Conservation (phyloP, 2,797 vertebrate genomes). For the Coendou prehensilis region DNA sequence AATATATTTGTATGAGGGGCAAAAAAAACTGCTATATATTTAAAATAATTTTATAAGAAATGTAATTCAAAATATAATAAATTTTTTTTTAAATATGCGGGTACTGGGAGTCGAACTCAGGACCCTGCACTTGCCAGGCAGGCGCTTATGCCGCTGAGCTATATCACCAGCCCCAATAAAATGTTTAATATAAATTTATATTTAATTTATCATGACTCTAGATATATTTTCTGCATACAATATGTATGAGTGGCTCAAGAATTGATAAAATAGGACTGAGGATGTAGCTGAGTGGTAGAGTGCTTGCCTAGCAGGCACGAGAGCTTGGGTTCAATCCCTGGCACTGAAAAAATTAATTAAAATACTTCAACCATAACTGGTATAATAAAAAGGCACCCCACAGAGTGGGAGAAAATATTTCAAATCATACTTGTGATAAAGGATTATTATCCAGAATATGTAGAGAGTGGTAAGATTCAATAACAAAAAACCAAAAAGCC, state of each 20-base stretch:
- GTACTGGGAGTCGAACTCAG: too few species aligned
- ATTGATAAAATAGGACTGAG: neutral
- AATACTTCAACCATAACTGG: neutral
- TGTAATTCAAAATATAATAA: conserved; percentile 3
- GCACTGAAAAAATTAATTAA: neutral
- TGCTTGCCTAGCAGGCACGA: neutral
- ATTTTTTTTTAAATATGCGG: too few species aligned
- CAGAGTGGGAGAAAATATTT: neutral
- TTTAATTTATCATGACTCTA: neutral
- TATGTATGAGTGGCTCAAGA: neutral
- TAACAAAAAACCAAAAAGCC: neutral
- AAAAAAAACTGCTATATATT: neutral
- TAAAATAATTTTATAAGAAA: neutral
- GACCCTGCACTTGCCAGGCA: too few species aligned
- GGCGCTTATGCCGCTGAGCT: too few species aligned
- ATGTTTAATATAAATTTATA: neutral
- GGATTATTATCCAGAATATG: neutral
- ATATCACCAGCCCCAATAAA: too few species aligned
- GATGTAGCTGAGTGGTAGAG: neutral
- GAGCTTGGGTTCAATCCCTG: neutral
- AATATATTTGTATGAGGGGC: neutral
- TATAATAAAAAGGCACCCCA: neutral
- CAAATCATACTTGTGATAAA: neutral
- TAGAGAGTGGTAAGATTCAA: neutral
- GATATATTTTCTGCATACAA: neutral